Conservation (phyloP, 2,797 vertebrate species). For the Macroramphosus scolopax region DNA sequence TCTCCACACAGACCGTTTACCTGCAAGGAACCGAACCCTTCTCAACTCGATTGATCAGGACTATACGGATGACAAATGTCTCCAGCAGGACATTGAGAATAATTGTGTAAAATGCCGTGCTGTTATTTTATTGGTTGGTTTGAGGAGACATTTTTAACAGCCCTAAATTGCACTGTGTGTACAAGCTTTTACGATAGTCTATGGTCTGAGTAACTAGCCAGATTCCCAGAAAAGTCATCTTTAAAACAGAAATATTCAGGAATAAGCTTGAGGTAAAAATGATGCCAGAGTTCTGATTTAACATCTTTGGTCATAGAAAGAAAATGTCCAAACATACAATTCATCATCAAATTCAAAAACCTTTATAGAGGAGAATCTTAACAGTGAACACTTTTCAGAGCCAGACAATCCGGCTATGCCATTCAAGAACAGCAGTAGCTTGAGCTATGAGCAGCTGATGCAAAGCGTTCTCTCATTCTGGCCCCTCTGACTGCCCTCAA, state of each 20-base stretch:
- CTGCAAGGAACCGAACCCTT: too few species aligned
- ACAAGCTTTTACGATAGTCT: neutral
- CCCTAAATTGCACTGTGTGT: constrained; percentile 8
- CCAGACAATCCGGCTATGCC: constrained; percentile 54
- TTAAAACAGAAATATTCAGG: constrained; percentile 3
- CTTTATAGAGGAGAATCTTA: constrained; percentile 28
- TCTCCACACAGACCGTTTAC: too few species aligned
- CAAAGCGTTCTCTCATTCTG: constrained; percentile 71
- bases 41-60: too few species aligned
- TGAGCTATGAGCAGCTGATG: constrained; percentile 9
- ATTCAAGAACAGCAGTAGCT: constrained; percentile 66
- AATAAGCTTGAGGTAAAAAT: constrained; percentile 2
- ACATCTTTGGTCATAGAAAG: constrained; percentile 24
- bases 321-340: constrained; percentile 36
- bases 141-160: too few species aligned
- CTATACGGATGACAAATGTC: too few species aligned
- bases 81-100: too few species aligned
- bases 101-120: too few species aligned
- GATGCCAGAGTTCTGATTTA: constrained; percentile 19
- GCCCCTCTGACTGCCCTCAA: constrained; percentile 51
- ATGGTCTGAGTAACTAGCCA: too few species aligned
- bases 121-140: too few species aligned
- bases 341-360: constrained; percentile 40
- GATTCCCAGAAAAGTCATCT: neutral
- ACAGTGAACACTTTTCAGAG: constrained; percentile 64